Percentiles rank a stretch among this genome's conserved stretches.
Evolutionary conservation across 1,140 invertebrate genomes (phyloP).

Genomic region (fruit fly (Drosophila melanogaster)): Release_6_plus_ISO1_MT NT_033777.3:7271501-7272000

Average conservation of each 20-base stretch:
- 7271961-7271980: constrained; percentile 23
- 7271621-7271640: not conserved
- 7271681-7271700: not conserved
- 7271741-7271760: not conserved
- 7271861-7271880: not conserved
- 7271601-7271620: not conserved
- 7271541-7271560: too few species aligned
- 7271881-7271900: not conserved
- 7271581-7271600: not conserved
- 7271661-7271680: constrained; percentile 85
- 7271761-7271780: not conserved
- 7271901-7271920: constrained; percentile 22
- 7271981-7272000: constrained; percentile 2
- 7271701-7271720: not conserved
- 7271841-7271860: not conserved
- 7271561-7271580: too few species aligned
- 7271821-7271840: not conserved
- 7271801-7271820: constrained; percentile 51
- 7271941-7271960: not conserved
- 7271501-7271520: too few species aligned
- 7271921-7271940: constrained; percentile 7
- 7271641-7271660: constrained; percentile 56
- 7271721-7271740: not conserved
- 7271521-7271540: too few species aligned
- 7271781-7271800: constrained; percentile 21